phyloP scores from a whole-genome alignment of 2,797 vertebrate species.

The Lepidocolaptes lacrymiger region DNA sequence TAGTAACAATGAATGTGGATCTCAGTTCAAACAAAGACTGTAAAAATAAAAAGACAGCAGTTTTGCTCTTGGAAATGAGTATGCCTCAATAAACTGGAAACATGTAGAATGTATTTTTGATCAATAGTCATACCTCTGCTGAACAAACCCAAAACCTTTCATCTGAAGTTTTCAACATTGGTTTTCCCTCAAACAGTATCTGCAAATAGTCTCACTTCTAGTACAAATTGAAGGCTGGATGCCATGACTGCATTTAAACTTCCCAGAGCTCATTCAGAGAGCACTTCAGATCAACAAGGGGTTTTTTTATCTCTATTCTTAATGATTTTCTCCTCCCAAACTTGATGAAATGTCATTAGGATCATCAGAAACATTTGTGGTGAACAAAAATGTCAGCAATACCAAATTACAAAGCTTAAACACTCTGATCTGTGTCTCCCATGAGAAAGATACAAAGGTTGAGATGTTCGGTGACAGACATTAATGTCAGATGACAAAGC shows the following conservation, averaged over 20 bases:
- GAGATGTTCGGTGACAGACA: conserved; percentile 58
- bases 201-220: neutral
- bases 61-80: conserved; percentile 25
- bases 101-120: neutral
- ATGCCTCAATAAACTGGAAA: conserved; percentile 19
- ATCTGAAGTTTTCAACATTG: neutral
- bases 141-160: neutral
- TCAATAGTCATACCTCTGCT: neutral
- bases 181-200: neutral
- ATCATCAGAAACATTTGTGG: neutral
- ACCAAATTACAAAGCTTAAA: conserved; percentile 15
- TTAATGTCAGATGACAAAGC: conserved; percentile 28
- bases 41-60: conserved; percentile 55
- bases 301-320: neutral
- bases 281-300: neutral
- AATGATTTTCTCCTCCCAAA: neutral
- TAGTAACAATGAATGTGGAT: conserved; percentile 71
- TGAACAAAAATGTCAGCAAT: conserved; percentile 28
- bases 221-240: neutral
- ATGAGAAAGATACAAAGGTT: conserved; percentile 9
- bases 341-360: neutral
- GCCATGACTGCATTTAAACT: neutral
- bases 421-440: neutral
- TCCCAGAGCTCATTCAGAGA: neutral
- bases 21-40: conserved; percentile 54